phyloP scores from a whole-genome alignment of 2,113 vertebrate genomes.

The Aspiorhynchus laticeps region DNA sequence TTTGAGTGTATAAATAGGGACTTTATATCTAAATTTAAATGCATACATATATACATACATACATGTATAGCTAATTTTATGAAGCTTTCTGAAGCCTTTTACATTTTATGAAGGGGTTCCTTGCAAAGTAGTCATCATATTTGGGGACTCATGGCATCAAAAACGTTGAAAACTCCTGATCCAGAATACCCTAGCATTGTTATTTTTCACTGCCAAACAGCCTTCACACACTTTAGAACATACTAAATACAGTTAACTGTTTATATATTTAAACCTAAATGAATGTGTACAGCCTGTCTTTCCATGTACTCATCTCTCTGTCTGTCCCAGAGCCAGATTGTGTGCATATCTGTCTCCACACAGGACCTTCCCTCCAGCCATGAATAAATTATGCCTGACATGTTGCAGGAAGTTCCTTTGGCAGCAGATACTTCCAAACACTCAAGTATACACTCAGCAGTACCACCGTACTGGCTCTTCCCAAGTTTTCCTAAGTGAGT shows the following conservation, averaged over 20 bases:
- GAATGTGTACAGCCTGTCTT: neutral
- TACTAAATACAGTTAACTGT: neutral
- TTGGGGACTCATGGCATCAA: neutral
- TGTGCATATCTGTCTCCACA: constrained; percentile 12
- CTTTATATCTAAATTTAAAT: too few relatives aligned
- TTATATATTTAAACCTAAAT: neutral
- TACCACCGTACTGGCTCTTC: constrained; percentile 51
- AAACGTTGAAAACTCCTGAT: neutral
- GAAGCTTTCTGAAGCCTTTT: neutral
- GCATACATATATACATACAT: too few relatives aligned
- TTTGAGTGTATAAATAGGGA: too few relatives aligned
- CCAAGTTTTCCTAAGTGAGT: constrained; percentile 61
- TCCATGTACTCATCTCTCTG: neutral
- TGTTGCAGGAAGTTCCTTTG: constrained; percentile 66
- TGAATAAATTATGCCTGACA: constrained; percentile 64
- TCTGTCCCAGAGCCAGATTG: constrained; percentile 14
- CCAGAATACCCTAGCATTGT: neutral
- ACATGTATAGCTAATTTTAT: neutral
- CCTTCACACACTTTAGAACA: neutral
- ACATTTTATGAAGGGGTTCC: neutral
- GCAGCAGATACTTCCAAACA: constrained; percentile 50
- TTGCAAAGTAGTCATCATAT: neutral
- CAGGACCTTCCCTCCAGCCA: constrained; percentile 47
- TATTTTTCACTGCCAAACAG: neutral
- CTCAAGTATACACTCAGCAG: constrained; percentile 55